These are phyloP conservation scores for Neosalanx taihuensis DNA, from an alignment of 2,797 vertebrate species.

Conservation along the genomic window DNA sequence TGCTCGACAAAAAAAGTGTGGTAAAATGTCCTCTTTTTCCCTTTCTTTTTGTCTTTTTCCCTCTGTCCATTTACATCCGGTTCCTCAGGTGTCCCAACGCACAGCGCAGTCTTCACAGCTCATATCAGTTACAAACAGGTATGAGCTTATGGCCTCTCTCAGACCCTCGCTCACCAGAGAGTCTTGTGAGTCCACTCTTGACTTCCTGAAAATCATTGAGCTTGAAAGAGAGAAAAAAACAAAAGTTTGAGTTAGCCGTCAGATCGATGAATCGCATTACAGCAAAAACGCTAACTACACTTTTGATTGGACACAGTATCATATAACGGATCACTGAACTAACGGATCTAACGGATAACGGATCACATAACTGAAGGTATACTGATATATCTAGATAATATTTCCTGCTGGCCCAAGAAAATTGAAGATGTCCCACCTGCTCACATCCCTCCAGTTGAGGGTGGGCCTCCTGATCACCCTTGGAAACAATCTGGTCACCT, in stretches of 20 bases:
- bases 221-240: slow-evolving; percentile 56
- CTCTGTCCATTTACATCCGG: not conserved
- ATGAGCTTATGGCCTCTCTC: slow-evolving; percentile 83
- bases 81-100: slow-evolving; percentile 62
- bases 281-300: not conserved
- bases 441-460: slow-evolving; percentile 79
- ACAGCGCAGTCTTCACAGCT: slow-evolving; percentile 20
- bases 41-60: not conserved
- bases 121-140: slow-evolving; percentile 79
- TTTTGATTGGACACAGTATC: not conserved
- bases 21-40: no score
- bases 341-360: no score
- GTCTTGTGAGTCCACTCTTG: slow-evolving; percentile 46
- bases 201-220: slow-evolving; percentile 69
- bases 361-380: slow-evolving; percentile 1
- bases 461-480: slow-evolving; percentile 59
- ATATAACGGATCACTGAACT: not conserved
- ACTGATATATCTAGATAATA: not conserved
- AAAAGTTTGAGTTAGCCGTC: not conserved
- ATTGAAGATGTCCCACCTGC: slow-evolving; percentile 80
- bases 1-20: no score
- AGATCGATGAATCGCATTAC: not conserved
- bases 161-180: slow-evolving; percentile 83
- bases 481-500: slow-evolving; percentile 34
- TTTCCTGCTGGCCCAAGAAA: slow-evolving; percentile 61